phyloP scores from a whole-genome alignment of 2,888 invertebrate genomes.

The Crepidodera aurea region DNA sequence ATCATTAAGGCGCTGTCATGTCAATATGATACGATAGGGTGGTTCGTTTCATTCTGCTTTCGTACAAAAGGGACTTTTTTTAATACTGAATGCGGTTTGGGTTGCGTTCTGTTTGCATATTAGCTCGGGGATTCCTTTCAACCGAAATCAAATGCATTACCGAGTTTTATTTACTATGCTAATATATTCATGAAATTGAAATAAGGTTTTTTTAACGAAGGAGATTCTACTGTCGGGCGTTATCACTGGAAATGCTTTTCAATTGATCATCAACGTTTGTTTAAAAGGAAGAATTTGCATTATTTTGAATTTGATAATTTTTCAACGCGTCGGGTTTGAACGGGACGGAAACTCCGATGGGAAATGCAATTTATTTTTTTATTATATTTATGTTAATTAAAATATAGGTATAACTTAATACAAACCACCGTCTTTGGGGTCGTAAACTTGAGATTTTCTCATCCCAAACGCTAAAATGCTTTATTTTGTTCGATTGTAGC shows the following conservation, averaged over 20 bases:
- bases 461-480: too few species aligned
- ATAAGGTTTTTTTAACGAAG: conserved; percentile 50
- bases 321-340: neutral
- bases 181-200: conserved; percentile 61
- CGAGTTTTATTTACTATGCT: conserved; percentile 59
- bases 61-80: conserved; percentile 61
- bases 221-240: conserved; percentile 26
- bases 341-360: neutral
- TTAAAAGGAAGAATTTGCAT: conserved; percentile 14
- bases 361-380: neutral
- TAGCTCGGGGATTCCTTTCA: conserved; percentile 56
- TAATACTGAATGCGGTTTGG: conserved; percentile 60
- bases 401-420: too few species aligned
- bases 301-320: conserved; percentile 8
- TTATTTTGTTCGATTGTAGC: too few species aligned
- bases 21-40: conserved; percentile 63
- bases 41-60: conserved; percentile 57
- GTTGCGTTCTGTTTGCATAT: conserved; percentile 59
- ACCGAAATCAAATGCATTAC: conserved; percentile 58
- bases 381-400: too few species aligned
- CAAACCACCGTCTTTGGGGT: too few species aligned
- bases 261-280: conserved; percentile 28
- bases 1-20: conserved; percentile 64
- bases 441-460: too few species aligned
- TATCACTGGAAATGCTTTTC: conserved; percentile 28